Percentiles rank a stretch among this genome's conserved stretches.
Conservation (phyloP, 2,888 invertebrate genomes). For the Cryptus viduatorius region DNA sequence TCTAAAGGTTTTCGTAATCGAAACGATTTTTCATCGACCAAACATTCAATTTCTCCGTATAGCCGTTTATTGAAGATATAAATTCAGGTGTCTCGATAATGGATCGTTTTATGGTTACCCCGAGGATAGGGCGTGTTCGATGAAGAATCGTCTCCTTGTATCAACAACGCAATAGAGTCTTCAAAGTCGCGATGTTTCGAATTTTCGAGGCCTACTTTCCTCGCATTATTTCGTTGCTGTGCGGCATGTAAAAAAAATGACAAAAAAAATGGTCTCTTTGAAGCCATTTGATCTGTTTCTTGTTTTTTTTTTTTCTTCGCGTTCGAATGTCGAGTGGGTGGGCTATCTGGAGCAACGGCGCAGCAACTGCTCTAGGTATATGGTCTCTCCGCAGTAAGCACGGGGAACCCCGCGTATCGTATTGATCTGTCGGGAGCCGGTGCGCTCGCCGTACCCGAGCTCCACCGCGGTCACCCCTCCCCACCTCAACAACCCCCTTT, state of each 20-base stretch:
- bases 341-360: conserved; percentile 71
- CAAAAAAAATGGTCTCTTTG: background rate
- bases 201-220: conserved; percentile 1
- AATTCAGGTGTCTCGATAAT: background rate
- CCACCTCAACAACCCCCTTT: conserved; percentile 24
- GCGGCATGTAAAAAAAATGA: background rate
- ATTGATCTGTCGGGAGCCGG: conserved; percentile 82
- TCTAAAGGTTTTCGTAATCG: too few relatives aligned
- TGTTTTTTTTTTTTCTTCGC: conserved; percentile 28
- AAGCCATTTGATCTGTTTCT: background rate
- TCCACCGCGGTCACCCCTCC: background rate
- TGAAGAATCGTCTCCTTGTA: background rate
- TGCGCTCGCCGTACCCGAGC: conserved; percentile 50
- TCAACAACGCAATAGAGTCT: background rate
- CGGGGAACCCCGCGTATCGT: conserved; percentile 76
- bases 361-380: conserved; percentile 62
- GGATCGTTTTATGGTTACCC: background rate
- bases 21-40: too few relatives aligned
- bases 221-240: background rate
- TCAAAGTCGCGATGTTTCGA: background rate
- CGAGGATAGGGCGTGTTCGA: background rate
- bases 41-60: background rate
- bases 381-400: conserved; percentile 66
- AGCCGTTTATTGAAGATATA: background rate
- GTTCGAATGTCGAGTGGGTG: conserved; percentile 37